Conservation (phyloP, 2,113 vertebrate genomes). For the Colossoma macropomum region DNA sequence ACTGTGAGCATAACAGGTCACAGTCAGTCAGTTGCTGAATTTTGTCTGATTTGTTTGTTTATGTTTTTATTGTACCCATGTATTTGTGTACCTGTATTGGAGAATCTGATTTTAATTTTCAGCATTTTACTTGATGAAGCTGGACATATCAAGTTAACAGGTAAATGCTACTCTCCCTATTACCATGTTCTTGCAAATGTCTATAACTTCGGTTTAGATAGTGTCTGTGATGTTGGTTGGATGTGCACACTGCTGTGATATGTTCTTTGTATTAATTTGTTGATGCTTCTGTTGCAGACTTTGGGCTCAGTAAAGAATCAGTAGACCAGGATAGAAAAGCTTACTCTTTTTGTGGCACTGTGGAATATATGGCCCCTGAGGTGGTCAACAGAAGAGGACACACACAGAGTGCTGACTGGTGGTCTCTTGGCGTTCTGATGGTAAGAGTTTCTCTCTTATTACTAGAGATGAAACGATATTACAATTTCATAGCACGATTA, state of each 20-base stretch:
- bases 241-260: background rate
- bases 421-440: slow-evolving; percentile 98
- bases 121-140: slow-evolving; percentile 99
- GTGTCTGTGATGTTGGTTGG: background rate
- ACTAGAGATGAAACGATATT: too few relatives aligned
- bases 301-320: slow-evolving; percentile 98
- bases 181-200: background rate
- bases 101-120: slow-evolving; percentile 91
- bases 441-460: slow-evolving; percentile 69
- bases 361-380: slow-evolving; percentile 99
- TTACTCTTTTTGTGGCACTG: slow-evolving; percentile 98
- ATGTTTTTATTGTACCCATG: slow-evolving; percentile 60
- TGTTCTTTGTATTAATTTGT: slow-evolving; percentile 49
- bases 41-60: slow-evolving; percentile 38
- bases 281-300: slow-evolving; percentile 83
- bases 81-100: slow-evolving; percentile 75
- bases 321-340: slow-evolving; percentile 98
- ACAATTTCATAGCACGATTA: too few relatives aligned
- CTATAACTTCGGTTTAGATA: background rate
- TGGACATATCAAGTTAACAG: slow-evolving; percentile 99
- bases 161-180: slow-evolving; percentile 72
- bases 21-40: slow-evolving; percentile 18
- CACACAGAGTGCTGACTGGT: slow-evolving; percentile 98
- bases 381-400: slow-evolving; percentile 98
- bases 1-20: background rate